Conservation (phyloP, 1,140 invertebrate species). For the Laupala kohalensis region DNA sequence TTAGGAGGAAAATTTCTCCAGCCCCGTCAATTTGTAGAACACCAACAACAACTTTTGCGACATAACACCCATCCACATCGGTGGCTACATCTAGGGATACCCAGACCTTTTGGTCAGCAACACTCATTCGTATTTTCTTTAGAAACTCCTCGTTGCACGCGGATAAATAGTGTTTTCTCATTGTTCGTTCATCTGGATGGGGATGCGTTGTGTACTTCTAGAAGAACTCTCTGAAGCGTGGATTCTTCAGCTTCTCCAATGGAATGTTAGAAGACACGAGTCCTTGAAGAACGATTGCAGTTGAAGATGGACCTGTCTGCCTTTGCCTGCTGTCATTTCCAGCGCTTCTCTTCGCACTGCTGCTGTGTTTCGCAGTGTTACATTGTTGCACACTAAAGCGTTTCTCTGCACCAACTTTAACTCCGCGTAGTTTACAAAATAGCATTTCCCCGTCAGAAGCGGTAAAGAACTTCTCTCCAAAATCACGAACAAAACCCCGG, state of each 20-base stretch:
- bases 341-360: neutral
- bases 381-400: neutral
- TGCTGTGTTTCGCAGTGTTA: neutral
- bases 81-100: neutral
- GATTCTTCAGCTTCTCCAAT: neutral
- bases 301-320: neutral
- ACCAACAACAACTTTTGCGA: too few relatives aligned
- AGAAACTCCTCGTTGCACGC: neutral
- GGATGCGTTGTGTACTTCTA: neutral
- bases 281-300: neutral
- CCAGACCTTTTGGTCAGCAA: neutral
- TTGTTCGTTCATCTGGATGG: neutral
- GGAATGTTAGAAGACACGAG: neutral
- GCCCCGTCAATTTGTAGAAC: neutral
- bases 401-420: neutral
- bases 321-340: neutral
- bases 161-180: neutral
- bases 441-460: too few relatives aligned
- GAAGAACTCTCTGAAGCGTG: neutral
- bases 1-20: conserved; percentile 1
- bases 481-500: too few relatives aligned
- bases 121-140: neutral
- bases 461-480: too few relatives aligned
- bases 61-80: neutral
- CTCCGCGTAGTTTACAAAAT: too few relatives aligned